These are phyloP conservation scores for Jaculus jaculus DNA, from an alignment of 2,113 vertebrate species.

Conservation along the genomic window DNA sequence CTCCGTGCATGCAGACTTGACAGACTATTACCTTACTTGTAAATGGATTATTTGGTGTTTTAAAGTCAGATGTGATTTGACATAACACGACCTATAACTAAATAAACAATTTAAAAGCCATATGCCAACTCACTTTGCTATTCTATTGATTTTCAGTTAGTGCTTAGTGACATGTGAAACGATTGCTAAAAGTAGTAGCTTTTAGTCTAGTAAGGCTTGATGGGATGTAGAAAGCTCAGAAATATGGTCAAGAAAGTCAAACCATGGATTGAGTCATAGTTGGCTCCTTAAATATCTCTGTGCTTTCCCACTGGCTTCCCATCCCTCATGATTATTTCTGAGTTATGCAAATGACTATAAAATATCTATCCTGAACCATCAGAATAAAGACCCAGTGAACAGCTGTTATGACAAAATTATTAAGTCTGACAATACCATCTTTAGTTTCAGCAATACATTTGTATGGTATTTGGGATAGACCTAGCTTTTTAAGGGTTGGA, in stretches of 20 bases:
- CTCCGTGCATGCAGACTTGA: slow-evolving; percentile 62
- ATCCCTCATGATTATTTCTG: neutral
- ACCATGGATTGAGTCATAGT: neutral
- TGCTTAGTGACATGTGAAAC: neutral
- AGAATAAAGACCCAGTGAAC: neutral
- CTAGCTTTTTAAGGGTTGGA: neutral
- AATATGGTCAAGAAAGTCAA: neutral
- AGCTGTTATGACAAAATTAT: neutral
- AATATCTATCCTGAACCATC: neutral
- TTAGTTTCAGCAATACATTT: neutral
- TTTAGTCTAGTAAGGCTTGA: neutral
- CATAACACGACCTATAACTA: slow-evolving; percentile 53
- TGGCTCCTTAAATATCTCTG: no score
- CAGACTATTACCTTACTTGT: slow-evolving; percentile 72
- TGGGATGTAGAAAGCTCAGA: neutral
- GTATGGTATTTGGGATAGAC: neutral
- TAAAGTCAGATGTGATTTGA: slow-evolving; percentile 66
- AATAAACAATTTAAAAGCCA: slow-evolving; percentile 66
- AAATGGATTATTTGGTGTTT: slow-evolving; percentile 71
- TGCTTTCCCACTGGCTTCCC: neutral
- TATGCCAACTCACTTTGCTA: slow-evolving; percentile 14
- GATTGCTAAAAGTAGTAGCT: neutral
- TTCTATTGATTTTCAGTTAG: slow-evolving; percentile 62
- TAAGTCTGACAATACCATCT: neutral
- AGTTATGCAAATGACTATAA: neutral